Evolutionary conservation across 2,113 vertebrate species (phyloP).

Genomic region (Notothenia coriiceps): DNA sequence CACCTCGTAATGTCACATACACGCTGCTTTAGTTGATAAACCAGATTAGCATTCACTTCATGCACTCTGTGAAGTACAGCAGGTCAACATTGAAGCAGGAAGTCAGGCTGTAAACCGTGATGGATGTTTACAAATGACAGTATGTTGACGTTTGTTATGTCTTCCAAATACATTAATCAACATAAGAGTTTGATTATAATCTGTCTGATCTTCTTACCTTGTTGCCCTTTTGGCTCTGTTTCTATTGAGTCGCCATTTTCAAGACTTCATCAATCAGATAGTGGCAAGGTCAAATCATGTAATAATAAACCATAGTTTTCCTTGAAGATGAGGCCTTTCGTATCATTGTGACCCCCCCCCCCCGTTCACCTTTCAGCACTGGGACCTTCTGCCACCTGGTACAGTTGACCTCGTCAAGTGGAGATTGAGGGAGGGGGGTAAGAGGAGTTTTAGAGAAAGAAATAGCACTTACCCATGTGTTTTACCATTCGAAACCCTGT

Average conservation of each 20-base stretch:
- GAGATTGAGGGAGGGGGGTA: neutral
- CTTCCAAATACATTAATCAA: too few species aligned
- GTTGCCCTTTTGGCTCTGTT: neutral
- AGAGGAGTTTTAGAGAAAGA: neutral
- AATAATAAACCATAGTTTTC: neutral
- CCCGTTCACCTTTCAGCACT: neutral
- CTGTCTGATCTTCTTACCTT: too few species aligned
- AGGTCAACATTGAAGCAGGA: neutral
- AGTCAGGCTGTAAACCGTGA: neutral
- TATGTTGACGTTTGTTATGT: too few species aligned
- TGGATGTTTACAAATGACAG: neutral
- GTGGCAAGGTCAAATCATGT: neutral
- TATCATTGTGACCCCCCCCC: neutral
- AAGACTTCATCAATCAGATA: neutral
- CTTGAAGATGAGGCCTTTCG: neutral
- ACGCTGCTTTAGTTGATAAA: neutral
- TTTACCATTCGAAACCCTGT: neutral
- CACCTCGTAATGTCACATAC: neutral
- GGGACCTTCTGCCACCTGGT: neutral
- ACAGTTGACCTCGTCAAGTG: constrained; percentile 11
- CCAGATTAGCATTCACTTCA: too few species aligned
- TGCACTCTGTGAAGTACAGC: neutral
- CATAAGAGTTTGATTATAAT: too few species aligned
- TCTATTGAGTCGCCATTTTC: neutral
- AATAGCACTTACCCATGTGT: neutral